Percentiles rank a stretch among this genome's conserved stretches.
These are phyloP conservation scores for Pelobates cultripes DNA, from an alignment of 2,797 vertebrate genomes.

Conservation along the genomic window DNA sequence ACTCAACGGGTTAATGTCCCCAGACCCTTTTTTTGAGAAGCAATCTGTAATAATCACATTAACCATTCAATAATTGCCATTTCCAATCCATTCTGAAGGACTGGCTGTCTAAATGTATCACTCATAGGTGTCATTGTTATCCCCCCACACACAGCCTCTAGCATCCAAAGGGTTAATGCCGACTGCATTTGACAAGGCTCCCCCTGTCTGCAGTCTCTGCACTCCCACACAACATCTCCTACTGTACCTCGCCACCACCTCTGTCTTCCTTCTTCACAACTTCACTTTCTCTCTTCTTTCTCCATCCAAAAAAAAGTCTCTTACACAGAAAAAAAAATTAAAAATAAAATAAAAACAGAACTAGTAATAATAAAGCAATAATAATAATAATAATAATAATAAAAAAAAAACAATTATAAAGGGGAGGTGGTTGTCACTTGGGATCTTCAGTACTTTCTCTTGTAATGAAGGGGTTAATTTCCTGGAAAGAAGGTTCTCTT, in stretches of 20 bases:
- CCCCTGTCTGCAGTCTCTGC: conserved; percentile 23
- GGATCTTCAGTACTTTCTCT: conserved; percentile 25
- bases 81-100: no score
- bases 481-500: conserved; percentile 5
- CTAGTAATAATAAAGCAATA: neutral
- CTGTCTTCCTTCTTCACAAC: conserved; percentile 43
- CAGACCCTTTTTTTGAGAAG: no score
- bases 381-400: neutral
- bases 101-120: no score
- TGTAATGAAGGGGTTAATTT: neutral
- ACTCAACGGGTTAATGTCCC: no score
- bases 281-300: conserved; percentile 51
- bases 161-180: neutral
- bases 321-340: neutral
- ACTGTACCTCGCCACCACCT: conserved; percentile 35
- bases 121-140: no score
- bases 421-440: neutral
- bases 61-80: no score
- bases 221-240: conserved; percentile 5
- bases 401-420: neutral
- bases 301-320: conserved; percentile 35
- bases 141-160: no score
- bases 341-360: neutral
- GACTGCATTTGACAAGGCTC: conserved; percentile 8
- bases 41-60: no score